Percentiles rank a stretch among this genome's conserved stretches.
These are phyloP conservation scores for Elephantulus edwardii DNA, from an alignment of 2,113 vertebrate genomes.

Conservation along the genomic window DNA sequence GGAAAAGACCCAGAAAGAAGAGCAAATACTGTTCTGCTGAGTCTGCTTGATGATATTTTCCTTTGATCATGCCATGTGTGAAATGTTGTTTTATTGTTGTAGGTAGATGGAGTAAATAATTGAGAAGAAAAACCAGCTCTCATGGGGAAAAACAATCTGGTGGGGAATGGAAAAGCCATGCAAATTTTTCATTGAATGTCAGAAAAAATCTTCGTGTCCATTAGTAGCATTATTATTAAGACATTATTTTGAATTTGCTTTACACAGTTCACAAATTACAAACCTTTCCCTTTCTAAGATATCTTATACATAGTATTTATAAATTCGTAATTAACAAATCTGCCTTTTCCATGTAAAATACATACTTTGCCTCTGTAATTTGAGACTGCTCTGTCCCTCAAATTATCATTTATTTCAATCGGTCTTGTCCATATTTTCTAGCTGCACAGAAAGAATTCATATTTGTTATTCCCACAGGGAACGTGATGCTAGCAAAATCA, in stretches of 20 bases:
- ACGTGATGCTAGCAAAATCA: constrained; percentile 90
- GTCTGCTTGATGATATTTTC: not conserved
- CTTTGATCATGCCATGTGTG: not conserved
- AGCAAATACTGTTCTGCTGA: not conserved
- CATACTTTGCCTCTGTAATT: not conserved
- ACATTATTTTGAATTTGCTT: not conserved
- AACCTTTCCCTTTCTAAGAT: not conserved
- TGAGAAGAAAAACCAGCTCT: not conserved
- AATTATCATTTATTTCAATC: not conserved
- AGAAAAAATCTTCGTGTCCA: not conserved
- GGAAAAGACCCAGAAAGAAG: not conserved
- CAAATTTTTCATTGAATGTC: not conserved
- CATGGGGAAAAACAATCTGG: not conserved
- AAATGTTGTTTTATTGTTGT: not conserved
- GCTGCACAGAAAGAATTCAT: constrained; percentile 15
- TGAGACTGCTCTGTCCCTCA: not conserved
- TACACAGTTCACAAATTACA: no score
- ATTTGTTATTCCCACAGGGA: constrained; percentile 84
- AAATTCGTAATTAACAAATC: not conserved
- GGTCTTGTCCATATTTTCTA: not conserved
- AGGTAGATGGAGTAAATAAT: not conserved
- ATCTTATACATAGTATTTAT: not conserved
- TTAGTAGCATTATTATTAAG: not conserved
- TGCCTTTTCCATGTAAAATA: not conserved
- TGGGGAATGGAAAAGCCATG: not conserved